phyloP scores from a whole-genome alignment of 2,113 vertebrate species.

The Maccullochella peelii region DNA sequence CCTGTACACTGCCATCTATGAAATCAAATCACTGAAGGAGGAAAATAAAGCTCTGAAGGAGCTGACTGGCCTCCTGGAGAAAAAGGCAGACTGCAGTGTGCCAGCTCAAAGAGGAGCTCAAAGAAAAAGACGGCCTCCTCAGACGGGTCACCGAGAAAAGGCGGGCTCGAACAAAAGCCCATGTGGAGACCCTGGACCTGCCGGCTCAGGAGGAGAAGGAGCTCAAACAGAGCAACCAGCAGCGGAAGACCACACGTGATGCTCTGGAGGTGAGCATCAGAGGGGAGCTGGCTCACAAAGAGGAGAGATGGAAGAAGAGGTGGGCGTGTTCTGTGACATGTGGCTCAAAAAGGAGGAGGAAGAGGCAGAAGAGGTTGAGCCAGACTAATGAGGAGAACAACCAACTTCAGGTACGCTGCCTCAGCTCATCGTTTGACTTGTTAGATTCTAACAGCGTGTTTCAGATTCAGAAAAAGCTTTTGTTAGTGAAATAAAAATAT shows the following conservation, averaged over 20 bases:
- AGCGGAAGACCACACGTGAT: not conserved
- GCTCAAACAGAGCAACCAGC: not conserved
- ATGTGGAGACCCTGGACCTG: not conserved
- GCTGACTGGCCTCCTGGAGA: not conserved
- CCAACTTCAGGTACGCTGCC: no score
- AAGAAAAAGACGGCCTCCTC: not conserved
- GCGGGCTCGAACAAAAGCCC: not conserved
- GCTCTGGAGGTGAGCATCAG: slow-evolving; percentile 2
- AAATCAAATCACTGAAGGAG: not conserved
- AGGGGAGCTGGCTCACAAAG: not conserved
- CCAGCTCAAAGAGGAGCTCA: no score
- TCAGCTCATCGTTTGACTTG: no score
- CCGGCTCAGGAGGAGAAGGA: not conserved
- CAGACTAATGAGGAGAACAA: no score
- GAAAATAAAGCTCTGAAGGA: not conserved
- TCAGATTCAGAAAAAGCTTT: no score
- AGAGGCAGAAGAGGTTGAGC: not conserved
- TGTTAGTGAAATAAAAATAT: no score
- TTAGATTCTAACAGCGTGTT: no score
- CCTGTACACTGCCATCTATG: not conserved
- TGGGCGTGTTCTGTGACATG: not conserved
- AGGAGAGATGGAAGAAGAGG: not conserved
- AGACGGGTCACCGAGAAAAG: not conserved
- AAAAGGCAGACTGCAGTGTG: not conserved
- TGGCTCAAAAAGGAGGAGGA: not conserved